These are phyloP conservation scores for Tricholaema leucomelas DNA, from an alignment of 2,113 vertebrate species.

Conservation along the genomic window DNA sequence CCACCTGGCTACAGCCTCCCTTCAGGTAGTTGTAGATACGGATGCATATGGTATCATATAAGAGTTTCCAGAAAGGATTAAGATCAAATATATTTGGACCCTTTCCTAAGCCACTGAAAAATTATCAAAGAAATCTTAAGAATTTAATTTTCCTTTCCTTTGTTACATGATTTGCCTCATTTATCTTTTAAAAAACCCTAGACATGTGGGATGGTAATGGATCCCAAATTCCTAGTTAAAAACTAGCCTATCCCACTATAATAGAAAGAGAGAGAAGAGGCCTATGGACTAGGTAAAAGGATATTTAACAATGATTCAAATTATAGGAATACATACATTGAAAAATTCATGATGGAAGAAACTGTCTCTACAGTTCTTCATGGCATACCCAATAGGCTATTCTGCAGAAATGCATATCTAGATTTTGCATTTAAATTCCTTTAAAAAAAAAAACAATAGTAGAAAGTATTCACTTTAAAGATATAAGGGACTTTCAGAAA, in stretches of 20 bases:
- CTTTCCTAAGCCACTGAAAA: background rate
- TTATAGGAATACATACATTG: background rate
- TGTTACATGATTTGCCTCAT: background rate
- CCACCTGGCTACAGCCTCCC: no score
- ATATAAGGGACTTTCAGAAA: background rate
- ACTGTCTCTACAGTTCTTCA: background rate
- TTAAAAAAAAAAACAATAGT: background rate
- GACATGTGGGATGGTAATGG: background rate
- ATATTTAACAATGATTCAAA: background rate
- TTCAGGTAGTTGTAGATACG: no score
- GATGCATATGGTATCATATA: background rate
- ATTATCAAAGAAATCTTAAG: slow-evolving; percentile 20
- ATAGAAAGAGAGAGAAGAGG: background rate
- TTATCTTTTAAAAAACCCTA: background rate
- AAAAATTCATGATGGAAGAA: background rate
- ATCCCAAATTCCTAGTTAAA: background rate
- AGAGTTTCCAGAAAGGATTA: slow-evolving; percentile 5
- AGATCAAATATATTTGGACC: background rate
- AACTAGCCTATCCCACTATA: background rate
- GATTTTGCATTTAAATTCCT: background rate
- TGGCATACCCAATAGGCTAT: background rate
- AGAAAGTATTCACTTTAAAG: background rate
- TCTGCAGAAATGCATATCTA: background rate
- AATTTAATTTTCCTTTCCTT: background rate
- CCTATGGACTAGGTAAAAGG: background rate